These are phyloP conservation scores for Gerris lacustris DNA, from an alignment of 2,888 invertebrate species.

Conservation along the genomic window DNA sequence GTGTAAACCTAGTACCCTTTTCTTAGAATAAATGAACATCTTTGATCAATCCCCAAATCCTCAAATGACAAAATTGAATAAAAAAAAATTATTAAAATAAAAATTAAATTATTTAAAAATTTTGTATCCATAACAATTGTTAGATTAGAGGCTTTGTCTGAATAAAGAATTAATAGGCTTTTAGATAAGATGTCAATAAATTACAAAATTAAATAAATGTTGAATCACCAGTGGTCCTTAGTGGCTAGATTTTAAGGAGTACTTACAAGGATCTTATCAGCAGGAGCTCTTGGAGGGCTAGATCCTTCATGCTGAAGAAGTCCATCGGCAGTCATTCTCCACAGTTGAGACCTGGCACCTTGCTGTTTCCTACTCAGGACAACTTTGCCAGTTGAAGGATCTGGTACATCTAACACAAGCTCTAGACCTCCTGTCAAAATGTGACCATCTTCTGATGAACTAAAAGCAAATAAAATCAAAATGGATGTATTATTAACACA, in stretches of 20 bases:
- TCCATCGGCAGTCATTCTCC: slow-evolving; percentile 83
- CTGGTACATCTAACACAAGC: slow-evolving; percentile 66
- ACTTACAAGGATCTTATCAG: slow-evolving; percentile 37
- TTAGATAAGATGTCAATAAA: too few relatives aligned
- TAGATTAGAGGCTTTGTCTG: too few relatives aligned
- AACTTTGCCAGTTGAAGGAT: slow-evolving; percentile 47
- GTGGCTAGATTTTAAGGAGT: not conserved
- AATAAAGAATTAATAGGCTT: too few relatives aligned
- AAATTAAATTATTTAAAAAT: too few relatives aligned
- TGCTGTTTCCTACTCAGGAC: slow-evolving; percentile 58
- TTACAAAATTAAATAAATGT: too few relatives aligned
- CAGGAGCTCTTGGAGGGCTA: slow-evolving; percentile 39
- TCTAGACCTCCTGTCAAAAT: slow-evolving; percentile 49
- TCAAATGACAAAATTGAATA: too few relatives aligned
- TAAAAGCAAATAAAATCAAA: slow-evolving; percentile 12
- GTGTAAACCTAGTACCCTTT: too few relatives aligned
- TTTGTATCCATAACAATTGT: too few relatives aligned
- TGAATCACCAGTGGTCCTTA: too few relatives aligned
- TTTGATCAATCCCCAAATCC: too few relatives aligned
- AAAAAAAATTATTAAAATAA: too few relatives aligned
- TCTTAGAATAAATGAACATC: too few relatives aligned
- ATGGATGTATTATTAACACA: not conserved
- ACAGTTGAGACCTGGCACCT: slow-evolving; percentile 70
- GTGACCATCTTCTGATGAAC: slow-evolving; percentile 29
- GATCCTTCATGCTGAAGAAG: slow-evolving; percentile 86